Conservation (phyloP, 1,140 invertebrate species). For the Cataglyphis hispanica region DNA sequence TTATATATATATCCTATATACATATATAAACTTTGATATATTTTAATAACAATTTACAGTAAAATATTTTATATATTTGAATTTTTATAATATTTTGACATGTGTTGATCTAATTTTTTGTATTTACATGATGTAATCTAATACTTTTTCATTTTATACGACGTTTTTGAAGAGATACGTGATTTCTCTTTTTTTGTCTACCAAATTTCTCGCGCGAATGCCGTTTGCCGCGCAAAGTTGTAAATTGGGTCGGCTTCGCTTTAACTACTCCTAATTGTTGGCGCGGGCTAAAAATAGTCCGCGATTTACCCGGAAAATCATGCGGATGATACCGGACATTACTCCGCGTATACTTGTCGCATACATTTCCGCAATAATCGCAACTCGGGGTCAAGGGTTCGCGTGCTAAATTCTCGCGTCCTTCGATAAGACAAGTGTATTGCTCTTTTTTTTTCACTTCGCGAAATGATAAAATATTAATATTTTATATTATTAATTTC, state of each 20-base stretch:
- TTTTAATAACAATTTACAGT: too few species aligned
- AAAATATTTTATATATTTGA: background rate
- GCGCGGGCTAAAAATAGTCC: constrained; percentile 45
- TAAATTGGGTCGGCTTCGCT: constrained; percentile 49
- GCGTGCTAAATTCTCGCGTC: background rate
- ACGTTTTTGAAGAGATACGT: background rate
- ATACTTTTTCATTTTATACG: background rate
- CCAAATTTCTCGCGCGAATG: background rate
- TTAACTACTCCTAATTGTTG: constrained; percentile 39
- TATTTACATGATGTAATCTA: background rate
- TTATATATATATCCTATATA: background rate
- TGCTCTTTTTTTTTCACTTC: too few species aligned
- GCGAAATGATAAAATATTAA: too few species aligned
- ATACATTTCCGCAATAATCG: background rate
- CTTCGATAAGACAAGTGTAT: background rate
- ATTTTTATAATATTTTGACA: background rate
- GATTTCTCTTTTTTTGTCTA: constrained; percentile 3
- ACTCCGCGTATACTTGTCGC: background rate
- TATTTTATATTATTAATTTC: too few species aligned
- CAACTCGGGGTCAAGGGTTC: background rate
- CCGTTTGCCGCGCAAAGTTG: constrained; percentile 15
- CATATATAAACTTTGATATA: too few species aligned
- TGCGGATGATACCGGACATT: constrained; percentile 10
- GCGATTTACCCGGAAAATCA: constrained; percentile 49
- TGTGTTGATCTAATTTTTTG: background rate